phyloP scores from a whole-genome alignment of 2,113 vertebrate genomes.

The Anthoscopus minutus region DNA sequence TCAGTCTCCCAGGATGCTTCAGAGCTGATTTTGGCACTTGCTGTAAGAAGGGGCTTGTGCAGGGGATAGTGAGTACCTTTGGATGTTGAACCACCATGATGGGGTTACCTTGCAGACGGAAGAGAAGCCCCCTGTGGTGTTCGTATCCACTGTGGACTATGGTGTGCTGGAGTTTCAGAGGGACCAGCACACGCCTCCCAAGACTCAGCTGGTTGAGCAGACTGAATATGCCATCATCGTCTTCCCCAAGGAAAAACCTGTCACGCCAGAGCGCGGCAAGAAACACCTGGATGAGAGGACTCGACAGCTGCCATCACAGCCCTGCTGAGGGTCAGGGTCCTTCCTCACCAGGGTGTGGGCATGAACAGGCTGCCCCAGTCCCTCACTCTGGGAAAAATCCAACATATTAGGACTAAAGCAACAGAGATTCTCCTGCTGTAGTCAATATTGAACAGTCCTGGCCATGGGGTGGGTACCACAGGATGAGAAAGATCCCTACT shows the following conservation, averaged over 20 bases:
- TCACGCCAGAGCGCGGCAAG: not conserved
- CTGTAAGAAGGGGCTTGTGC: not conserved
- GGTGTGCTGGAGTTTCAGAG: constrained; percentile 69
- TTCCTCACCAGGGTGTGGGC: not conserved
- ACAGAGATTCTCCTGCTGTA: not conserved
- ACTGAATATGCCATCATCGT: constrained; percentile 71
- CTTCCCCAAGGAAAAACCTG: constrained; percentile 45
- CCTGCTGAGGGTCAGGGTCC: not conserved
- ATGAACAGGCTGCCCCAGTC: not conserved
- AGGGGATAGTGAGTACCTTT: not conserved
- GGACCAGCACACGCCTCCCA: not conserved
- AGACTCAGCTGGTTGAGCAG: not conserved
- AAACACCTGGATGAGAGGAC: not conserved
- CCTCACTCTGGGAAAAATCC: not conserved
- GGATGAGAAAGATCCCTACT: not conserved
- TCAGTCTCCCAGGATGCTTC: not conserved
- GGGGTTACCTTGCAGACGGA: constrained; percentile 11
- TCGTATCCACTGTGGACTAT: constrained; percentile 61
- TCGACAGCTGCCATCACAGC: not conserved
- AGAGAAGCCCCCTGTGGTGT: not conserved
- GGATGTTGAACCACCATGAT: fast-evolving
- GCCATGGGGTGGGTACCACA: fast-evolving
- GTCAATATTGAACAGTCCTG: not conserved
- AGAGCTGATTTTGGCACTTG: not conserved
- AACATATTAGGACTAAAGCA: fast-evolving